Conservation (phyloP, 2,113 vertebrate species). For the Hipposideros armiger region DNA sequence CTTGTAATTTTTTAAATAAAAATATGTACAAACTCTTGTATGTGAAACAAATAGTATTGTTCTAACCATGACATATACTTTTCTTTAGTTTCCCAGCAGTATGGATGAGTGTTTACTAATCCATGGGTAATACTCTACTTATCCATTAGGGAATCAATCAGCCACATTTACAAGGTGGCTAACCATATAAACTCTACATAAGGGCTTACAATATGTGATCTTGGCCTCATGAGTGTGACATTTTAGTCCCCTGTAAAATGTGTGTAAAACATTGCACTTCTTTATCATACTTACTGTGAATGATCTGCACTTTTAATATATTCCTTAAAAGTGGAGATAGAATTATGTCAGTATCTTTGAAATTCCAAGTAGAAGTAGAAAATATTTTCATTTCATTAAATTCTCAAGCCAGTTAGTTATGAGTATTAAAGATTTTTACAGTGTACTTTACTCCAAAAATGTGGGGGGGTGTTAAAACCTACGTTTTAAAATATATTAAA, state of each 20-base stretch:
- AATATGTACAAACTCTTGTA: background rate
- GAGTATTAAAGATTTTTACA: background rate
- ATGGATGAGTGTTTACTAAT: background rate
- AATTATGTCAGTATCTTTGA: background rate
- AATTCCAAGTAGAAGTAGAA: slow-evolving; percentile 15
- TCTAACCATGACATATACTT: background rate
- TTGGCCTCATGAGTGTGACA: background rate
- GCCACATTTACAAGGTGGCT: background rate
- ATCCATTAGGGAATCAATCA: background rate
- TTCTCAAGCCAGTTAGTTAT: background rate
- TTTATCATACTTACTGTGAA: background rate
- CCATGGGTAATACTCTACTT: background rate
- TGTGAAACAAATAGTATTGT: background rate
- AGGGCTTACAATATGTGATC: background rate
- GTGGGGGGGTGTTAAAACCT: background rate
- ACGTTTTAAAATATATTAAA: background rate
- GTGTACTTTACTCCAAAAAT: background rate
- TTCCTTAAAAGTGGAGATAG: background rate
- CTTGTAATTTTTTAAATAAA: background rate
- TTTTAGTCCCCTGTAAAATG: slow-evolving; percentile 27
- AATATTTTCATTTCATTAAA: slow-evolving; percentile 36
- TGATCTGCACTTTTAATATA: background rate
- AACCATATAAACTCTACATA: background rate
- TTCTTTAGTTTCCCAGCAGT: background rate
- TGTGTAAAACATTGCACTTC: background rate